A percentile compares a stretch with the other conserved stretches of the same genome.
These are phyloP conservation scores for Alethe castanea DNA, from an alignment of 2,113 vertebrate genomes.

Conservation along the genomic window DNA sequence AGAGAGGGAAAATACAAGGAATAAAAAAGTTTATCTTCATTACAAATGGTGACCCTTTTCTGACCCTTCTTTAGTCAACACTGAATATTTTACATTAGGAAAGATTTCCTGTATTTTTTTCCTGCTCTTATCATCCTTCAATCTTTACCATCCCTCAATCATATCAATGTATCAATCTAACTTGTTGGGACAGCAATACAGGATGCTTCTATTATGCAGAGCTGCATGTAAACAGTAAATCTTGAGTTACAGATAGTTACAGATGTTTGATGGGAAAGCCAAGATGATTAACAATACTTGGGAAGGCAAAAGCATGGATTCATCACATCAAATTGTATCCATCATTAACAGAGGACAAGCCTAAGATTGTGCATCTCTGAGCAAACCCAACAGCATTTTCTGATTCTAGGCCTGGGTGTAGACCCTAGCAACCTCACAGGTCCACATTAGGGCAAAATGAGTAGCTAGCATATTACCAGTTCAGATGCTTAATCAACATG, in stretches of 20 bases:
- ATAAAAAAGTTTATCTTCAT: conserved; percentile 1
- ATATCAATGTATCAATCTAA: not conserved
- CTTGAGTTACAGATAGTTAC: not conserved
- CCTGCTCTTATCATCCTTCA: not conserved
- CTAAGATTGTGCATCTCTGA: not conserved
- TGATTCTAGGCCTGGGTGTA: not conserved
- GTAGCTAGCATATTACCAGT: not conserved
- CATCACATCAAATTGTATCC: not conserved
- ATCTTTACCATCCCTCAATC: not conserved
- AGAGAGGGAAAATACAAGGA: not conserved
- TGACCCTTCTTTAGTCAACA: not conserved
- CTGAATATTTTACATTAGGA: not conserved
- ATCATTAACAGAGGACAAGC: not conserved
- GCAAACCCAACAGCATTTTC: not conserved
- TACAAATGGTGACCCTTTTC: not conserved
- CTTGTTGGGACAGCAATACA: not conserved
- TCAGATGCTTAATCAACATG: not conserved
- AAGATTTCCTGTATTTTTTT: not conserved
- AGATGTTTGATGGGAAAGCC: not conserved
- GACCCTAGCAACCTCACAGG: not conserved
- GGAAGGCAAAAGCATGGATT: not conserved
- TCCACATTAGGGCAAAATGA: not conserved
- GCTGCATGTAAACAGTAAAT: not conserved
- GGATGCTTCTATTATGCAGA: not conserved
- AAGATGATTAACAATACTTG: not conserved